Evolutionary conservation across 2,113 vertebrate species (phyloP), one percentile per base, ranked within the genome.

Genomic region (Kryptolebias marmoratus): DNA sequence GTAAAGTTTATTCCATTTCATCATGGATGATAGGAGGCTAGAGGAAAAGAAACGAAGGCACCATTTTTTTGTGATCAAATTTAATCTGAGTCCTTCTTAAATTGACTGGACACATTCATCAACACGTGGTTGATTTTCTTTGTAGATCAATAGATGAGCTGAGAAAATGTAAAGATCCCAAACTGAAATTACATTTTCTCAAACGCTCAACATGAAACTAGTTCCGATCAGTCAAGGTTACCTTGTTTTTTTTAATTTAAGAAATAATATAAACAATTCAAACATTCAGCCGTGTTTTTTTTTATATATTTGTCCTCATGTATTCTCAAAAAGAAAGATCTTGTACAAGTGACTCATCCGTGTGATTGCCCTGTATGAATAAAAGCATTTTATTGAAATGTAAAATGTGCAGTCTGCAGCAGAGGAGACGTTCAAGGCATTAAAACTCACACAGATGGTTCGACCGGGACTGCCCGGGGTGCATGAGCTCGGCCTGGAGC

Each of bases 401-500:
- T 22, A 31, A 44, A 64, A 63, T 77, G 68, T 16, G 49, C 75
- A 63, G 32, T 32, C 28, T n/a, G 44, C 74, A 72, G 64, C 62
- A 32, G 28, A 61, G 78, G 77, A 30, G 55, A 81, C 22, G 57
- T 45, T 55, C 9, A 59, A 28, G 14, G 47, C 48, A 59, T 15
- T 6, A 52, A 42, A 88, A 97, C 98, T 96, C 92, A 99, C 97
- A 90, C 96, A 99, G 91, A 99, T 95, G 45, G 95, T 96, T 77
- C 97, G 96, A 58, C 96, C 95, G 4, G 97, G 98, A 70, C 96
- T 98, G 47, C 97, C 95, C 60, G 97, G 95, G 75, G 97, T 95
- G 90, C 97, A 97, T 55, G 98, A 98, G 74, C 96, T 95, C 28
- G 97, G 95, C 84, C 97, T 92, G 88, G 97, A 99, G 81, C 93